Base-by-base conservation (phyloP, 92 coral and sea anemone genomes). In the Epizoanthus illoricatus region DNA sequence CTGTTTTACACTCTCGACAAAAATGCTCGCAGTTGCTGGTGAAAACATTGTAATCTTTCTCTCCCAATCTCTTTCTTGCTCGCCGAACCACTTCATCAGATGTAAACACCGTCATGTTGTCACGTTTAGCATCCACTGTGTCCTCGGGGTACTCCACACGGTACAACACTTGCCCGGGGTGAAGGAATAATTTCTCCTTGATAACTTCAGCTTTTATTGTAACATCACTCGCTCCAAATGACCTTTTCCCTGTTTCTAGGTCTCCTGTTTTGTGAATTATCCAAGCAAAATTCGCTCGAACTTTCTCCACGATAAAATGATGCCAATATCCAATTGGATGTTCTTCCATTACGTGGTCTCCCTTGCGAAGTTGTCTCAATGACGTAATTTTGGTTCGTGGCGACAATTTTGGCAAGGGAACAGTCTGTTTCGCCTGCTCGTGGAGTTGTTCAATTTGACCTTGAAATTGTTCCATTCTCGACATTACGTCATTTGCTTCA, bases 251-350 rank as follows among this genome's bases (percentile, higher is more conserved):
- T 13, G 94, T 91, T 23, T 91, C 91, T 59, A 71, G 71, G 59
- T 90, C 92, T 36, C 97, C 97, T 5, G 94, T 93, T 63, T 93
- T 93, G 69, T 93, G 97, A 21, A 93, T 90, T 60, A 92, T 84
- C 97, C 92, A 93, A 23, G 86, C 88, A 73, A 82, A 91, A 42
- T 93, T 88, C 17, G 88, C 63, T 39, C 90, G 88, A 56, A 93
- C 94, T 91, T 89, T 91, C 43, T 93, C 97, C 20, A 93, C 97
- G 9, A 93, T 90, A 23, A 90, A 93, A 68, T 93, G 97, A 80
- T 93, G 97, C 97, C 97, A 93, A 71, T 93, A 93, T 4, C 97
- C 97, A 0, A 93, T n/a, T 16, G 94, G 90, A 19, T 92, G 89
- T 79, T 93, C 97, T 24, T 93, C 97, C 94, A 93, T 93, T 0